Percentiles rank a stretch among this genome's conserved stretches.
These are phyloP conservation scores for Mirza zaza DNA, from an alignment of 2,113 vertebrate species.

Conservation along the genomic window DNA sequence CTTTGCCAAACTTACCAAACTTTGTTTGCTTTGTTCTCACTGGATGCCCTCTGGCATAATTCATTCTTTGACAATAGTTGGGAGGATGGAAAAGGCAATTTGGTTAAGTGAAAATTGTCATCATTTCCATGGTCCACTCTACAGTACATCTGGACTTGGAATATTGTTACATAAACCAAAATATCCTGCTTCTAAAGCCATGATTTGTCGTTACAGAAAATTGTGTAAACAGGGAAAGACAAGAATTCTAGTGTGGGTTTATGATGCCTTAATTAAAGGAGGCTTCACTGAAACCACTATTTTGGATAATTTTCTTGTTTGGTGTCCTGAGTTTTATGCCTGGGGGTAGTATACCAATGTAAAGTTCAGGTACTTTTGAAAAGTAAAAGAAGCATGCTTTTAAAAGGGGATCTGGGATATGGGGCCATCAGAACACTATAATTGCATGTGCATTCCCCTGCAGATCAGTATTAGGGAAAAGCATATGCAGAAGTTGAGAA, in stretches of 20 bases:
- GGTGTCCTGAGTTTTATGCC: background rate
- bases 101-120: background rate
- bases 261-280: background rate
- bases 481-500: background rate
- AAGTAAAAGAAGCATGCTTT: background rate
- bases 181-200: background rate
- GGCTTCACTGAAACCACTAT: background rate
- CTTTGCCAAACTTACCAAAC: background rate
- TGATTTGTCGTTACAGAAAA: background rate
- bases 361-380: conserved; percentile 14
- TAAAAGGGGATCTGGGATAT: background rate
- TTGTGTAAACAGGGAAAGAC: background rate
- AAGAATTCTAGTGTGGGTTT: background rate
- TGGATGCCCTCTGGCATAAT: background rate
- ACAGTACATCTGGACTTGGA: background rate
- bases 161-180: background rate
- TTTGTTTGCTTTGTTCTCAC: background rate
- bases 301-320: conserved; percentile 17
- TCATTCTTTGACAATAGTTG: background rate
- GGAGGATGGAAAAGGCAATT: background rate
- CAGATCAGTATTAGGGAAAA: background rate
- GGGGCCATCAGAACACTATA: background rate
- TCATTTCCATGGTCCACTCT: background rate
- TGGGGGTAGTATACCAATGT: background rate
- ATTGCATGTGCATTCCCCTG: background rate